Base-by-base conservation (phyloP, 2,888 invertebrate species). In the Allolobophora icterica region DNA sequence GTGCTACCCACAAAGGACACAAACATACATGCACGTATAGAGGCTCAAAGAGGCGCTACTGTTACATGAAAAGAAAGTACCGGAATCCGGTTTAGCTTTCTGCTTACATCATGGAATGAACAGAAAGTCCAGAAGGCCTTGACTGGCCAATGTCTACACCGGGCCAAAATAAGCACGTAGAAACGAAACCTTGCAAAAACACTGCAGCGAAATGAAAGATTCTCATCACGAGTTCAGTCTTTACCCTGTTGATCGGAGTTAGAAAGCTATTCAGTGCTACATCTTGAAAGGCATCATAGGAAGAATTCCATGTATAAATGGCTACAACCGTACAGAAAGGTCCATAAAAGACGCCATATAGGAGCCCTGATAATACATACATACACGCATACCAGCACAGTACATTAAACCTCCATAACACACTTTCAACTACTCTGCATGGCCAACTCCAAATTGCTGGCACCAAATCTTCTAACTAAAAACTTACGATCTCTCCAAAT, bases 91-190 rank as follows among this genome's bases (percentile, higher is more conserved):
- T 24, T 24, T 0, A 71, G n/a, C 71, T 71, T n/a, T 71, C 71
- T 71, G 71, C 71, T 8, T 71, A 71, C 71, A 71, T 71, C n/a
- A n/a, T n/a, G 71, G 71, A 71, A 71, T 71, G 71, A 71, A 71
- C 71, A 71, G 71, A 71, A n/a, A n/a, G 30, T n/a, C 11, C 71
- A 30, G 71, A 30, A 8, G 71, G 71, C n/a, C 71, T 71, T n/a
- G 30, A n/a, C 11, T 52, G 52, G 24, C 52, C 71, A n/a, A 71
- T 17, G n/a, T 4, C 71, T 71, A 71, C 71, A 71, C 71, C 71
- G 30, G 71, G n/a, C 71, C n/a, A 71, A 30, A 71, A 71, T 30
- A 71, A 5, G 71, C 71, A n/a, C n/a, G 1, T 24, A 52, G 21
- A 52, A 52, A 52, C 24, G 17, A 71, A 71, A n/a, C 71, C 11